Evolutionary conservation across 2,113 vertebrate species (phyloP).

Genomic region (Alaudala cheleensis): DNA sequence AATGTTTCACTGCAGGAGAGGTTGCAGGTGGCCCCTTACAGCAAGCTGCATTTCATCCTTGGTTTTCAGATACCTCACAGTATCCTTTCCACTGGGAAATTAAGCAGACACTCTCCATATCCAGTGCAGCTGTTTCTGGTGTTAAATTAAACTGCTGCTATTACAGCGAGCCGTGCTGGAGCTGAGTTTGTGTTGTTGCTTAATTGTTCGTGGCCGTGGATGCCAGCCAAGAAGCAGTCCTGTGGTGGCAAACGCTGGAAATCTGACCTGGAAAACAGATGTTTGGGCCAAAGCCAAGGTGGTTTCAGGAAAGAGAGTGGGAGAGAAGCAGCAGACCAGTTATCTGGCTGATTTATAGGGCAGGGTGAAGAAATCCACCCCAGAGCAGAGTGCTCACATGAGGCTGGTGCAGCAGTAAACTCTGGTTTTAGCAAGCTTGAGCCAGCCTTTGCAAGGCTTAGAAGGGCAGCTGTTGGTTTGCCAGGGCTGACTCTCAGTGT

Average conservation of each 20-base stretch:
- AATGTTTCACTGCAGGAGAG: background rate
- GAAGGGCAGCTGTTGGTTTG: background rate
- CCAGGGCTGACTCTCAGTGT: background rate
- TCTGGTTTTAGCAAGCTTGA: background rate
- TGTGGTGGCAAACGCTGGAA: background rate
- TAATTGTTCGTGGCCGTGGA: slow-evolving; percentile 33
- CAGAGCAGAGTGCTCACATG: background rate
- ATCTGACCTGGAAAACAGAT: slow-evolving; percentile 44
- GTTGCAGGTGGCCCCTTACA: background rate
- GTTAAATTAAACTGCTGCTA: slow-evolving; percentile 41
- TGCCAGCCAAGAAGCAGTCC: slow-evolving; percentile 1
- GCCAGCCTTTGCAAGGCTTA: background rate
- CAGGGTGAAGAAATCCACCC: background rate
- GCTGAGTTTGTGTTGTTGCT: background rate
- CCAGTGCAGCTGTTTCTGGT: slow-evolving; percentile 44
- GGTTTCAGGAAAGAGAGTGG: slow-evolving; percentile 3
- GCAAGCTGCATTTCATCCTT: background rate
- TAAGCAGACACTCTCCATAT: background rate
- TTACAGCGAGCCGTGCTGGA: background rate
- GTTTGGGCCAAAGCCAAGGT: slow-evolving; percentile 44
- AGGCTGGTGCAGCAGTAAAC: background rate
- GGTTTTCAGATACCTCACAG: background rate
- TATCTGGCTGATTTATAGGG: slow-evolving; percentile 43
- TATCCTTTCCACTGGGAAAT: slow-evolving; percentile 39
- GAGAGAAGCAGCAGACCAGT: slow-evolving; percentile 26